Percentiles rank a stretch among this genome's conserved stretches.
These are phyloP conservation scores for Ophion slaviceki DNA, from an alignment of 2,888 invertebrate species.

Conservation along the genomic window DNA sequence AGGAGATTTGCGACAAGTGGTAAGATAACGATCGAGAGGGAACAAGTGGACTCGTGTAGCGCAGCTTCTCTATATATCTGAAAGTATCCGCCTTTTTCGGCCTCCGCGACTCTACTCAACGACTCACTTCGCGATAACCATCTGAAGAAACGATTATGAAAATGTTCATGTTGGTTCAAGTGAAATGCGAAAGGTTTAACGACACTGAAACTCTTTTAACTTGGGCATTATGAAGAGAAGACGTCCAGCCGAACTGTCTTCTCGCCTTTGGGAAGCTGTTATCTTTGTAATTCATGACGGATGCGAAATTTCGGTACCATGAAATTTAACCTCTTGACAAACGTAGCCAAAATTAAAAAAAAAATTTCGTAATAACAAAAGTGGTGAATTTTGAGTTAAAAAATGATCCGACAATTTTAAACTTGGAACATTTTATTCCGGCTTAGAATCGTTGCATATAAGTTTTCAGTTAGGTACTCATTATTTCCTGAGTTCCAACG, in stretches of 20 bases:
- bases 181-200: conserved; percentile 23
- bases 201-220: not conserved
- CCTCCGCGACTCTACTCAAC: conserved; percentile 36
- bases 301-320: too few species aligned
- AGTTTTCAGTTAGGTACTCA: too few species aligned
- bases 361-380: too few species aligned
- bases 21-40: conserved; percentile 59
- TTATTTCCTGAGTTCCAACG: too few species aligned
- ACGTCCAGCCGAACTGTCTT: not conserved
- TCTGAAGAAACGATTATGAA: conserved; percentile 46
- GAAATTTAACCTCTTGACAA: too few species aligned
- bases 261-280: not conserved
- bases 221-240: not conserved
- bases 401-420: too few species aligned
- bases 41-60: conserved; percentile 59
- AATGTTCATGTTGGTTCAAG: conserved; percentile 29
- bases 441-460: too few species aligned
- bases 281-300: not conserved
- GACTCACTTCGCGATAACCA: conserved; percentile 45
- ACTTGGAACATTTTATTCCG: too few species aligned
- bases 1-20: conserved; percentile 62
- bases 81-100: conserved; percentile 24
- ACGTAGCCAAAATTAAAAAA: too few species aligned
- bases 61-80: conserved; percentile 29
- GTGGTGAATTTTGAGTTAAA: too few species aligned